Conservation (phyloP, 1,140 invertebrate species). For the Eubasilissa regina region DNA sequence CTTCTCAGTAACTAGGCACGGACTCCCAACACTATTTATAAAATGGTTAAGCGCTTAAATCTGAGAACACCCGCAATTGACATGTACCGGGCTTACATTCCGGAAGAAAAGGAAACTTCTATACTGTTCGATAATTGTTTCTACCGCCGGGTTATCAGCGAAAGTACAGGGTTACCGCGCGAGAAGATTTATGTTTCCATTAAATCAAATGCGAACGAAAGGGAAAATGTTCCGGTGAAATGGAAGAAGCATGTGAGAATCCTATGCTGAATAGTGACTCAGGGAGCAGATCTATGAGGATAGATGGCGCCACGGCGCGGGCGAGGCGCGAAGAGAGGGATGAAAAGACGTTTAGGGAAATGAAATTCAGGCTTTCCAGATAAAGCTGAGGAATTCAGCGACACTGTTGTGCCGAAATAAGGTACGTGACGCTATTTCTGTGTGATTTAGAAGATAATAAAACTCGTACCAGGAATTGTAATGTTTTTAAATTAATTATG, state of each 20-base stretch:
- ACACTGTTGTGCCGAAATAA: constrained; percentile 30
- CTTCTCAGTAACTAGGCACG: constrained; percentile 22
- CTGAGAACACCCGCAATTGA: constrained; percentile 22
- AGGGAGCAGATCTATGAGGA: constrained; percentile 20
- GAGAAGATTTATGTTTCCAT: constrained; percentile 34
- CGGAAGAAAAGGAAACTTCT: constrained; percentile 4
- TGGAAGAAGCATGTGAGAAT: constrained; percentile 17
- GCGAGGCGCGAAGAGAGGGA: constrained; percentile 24
- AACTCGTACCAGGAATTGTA: constrained; percentile 2
- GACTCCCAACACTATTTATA: constrained; percentile 29
- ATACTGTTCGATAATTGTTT: constrained; percentile 23
- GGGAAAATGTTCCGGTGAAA: constrained; percentile 29
- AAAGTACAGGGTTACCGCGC: constrained; percentile 1
- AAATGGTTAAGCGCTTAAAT: constrained; percentile 30
- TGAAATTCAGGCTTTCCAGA: constrained; percentile 33
- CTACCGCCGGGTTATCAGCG: constrained; percentile 6
- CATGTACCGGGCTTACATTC: constrained; percentile 13
- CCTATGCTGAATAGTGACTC: background rate
- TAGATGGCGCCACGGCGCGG: constrained; percentile 8
- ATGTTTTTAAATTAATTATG: constrained; percentile 28
- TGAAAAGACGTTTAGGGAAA: constrained; percentile 46
- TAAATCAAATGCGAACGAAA: constrained; percentile 29
- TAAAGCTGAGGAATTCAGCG: constrained; percentile 28
- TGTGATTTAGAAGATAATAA: background rate
- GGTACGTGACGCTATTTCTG: constrained; percentile 24